Base-by-base conservation (phyloP, 2,797 vertebrate species). In the Columba guinea region DNA sequence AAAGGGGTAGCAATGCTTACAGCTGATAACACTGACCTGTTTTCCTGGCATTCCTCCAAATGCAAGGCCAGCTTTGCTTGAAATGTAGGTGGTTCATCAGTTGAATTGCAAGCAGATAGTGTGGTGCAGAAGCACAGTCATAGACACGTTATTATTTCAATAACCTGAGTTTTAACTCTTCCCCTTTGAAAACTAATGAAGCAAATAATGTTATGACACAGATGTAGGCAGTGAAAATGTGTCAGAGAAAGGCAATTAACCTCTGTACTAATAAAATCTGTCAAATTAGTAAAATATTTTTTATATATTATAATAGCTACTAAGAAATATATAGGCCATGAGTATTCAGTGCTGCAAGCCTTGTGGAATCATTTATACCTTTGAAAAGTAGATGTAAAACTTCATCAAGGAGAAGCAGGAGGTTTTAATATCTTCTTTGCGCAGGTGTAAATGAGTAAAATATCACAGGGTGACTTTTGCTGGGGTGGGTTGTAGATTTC, bases 151-250 rank as follows among this genome's bases (percentile, higher is more conserved):
- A 84, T 89, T 90, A 94, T 94, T 92, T 94, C 83, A 83, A 37
- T 85, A 87, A 91, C 77, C 71, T 87, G 55, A 68, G 75, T 95
- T 96, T 92, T 86, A 94, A 91, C 96, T 97, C 94, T 96, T 97
- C 97, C 82, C 96, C 97, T 98, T 98, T 95, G 96, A 96, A 98
- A 97, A 97, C 93, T 97, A 97, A 97, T 97, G 97, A 98, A 98
- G 97, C 97, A 98, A 97, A 97, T 97, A 97, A 96, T 97, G 96
- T 95, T 97, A 94, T 97, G 97, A 97, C 98, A 97, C 97, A 97
- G 96, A 97, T 96, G 97, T 95, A 96, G 96, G 96, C 93, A 71
- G 93, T 90, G 90, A 96, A 97, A 97, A 94, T 96, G 94, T 97
- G 97, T 97, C 96, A 95, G 96, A 95, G 96, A 93, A 96, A 97